phyloP scores from a whole-genome alignment of 1,140 invertebrate species.

The Bombus waltoni region DNA sequence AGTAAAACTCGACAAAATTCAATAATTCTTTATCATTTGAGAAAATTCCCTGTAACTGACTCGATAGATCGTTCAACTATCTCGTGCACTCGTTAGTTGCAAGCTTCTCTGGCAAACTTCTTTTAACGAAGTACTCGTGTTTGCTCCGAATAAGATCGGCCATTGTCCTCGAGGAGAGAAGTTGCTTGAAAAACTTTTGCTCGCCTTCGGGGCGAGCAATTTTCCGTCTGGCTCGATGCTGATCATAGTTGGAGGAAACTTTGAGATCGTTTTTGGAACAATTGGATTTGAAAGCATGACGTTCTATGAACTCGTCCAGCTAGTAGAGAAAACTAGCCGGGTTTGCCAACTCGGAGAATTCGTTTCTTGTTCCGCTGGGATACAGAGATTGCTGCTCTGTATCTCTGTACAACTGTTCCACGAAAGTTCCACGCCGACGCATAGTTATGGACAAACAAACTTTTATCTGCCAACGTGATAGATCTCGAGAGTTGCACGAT shows the following conservation, averaged over 20 bases:
- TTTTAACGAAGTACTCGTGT: neutral
- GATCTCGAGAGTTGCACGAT: neutral
- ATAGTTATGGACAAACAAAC: neutral
- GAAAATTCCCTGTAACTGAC: neutral
- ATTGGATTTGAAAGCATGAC: slow-evolving; percentile 1
- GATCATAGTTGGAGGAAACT: neutral
- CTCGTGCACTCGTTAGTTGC: neutral
- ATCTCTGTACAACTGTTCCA: neutral
- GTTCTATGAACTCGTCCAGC: neutral
- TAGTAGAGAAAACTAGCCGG: neutral
- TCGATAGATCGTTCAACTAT: neutral
- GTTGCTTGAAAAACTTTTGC: slow-evolving; percentile 6
- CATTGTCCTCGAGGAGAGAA: slow-evolving; percentile 8
- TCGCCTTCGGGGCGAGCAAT: neutral
- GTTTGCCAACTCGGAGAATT: neutral
- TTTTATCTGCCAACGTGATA: neutral
- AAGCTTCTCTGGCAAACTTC: neutral
- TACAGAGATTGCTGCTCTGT: neutral
- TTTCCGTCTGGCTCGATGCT: slow-evolving; percentile 1
- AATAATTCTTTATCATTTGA: too few relatives aligned
- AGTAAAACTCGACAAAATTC: too few relatives aligned
- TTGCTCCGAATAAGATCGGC: neutral
- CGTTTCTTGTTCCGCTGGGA: neutral
- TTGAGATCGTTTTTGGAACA: slow-evolving; percentile 9
- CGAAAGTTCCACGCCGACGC: neutral